phyloP scores from a whole-genome alignment of 2,888 invertebrate species.

The Odontomyia ornata region DNA sequence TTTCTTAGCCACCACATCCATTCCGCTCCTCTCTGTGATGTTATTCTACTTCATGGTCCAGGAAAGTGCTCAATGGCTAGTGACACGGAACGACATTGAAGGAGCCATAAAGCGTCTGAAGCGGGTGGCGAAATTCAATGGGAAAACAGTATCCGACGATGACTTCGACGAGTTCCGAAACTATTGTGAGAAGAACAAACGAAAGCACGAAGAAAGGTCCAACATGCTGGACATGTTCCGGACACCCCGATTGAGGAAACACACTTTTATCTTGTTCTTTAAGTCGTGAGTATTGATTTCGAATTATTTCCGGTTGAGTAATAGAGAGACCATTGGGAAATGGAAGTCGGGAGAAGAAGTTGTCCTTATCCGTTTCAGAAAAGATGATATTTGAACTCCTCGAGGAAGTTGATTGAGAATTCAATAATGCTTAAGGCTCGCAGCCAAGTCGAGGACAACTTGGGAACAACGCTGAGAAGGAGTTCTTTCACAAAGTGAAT shows the following conservation, averaged over 20 bases:
- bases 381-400: too few relatives aligned
- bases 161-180: conserved; percentile 63
- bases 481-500: too few relatives aligned
- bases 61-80: conserved; percentile 72
- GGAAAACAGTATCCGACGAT: conserved; percentile 62
- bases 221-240: conserved; percentile 65
- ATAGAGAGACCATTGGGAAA: too few relatives aligned
- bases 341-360: too few relatives aligned
- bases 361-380: too few relatives aligned
- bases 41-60: conserved; percentile 67
- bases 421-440: too few relatives aligned
- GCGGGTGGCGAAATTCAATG: conserved; percentile 68
- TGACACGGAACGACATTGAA: conserved; percentile 67
- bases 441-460: too few relatives aligned
- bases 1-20: conserved; percentile 66
- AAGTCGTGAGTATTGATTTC: conserved; percentile 67
- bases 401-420: too few relatives aligned
- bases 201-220: conserved; percentile 54
- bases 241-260: conserved; percentile 67
- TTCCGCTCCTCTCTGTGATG: conserved; percentile 66
- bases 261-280: conserved; percentile 66
- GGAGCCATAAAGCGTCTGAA: conserved; percentile 67
- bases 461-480: too few relatives aligned
- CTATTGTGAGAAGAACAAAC: conserved; percentile 60
- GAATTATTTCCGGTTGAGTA: background rate